Evolutionary conservation across 2,113 vertebrate species (phyloP), one percentile per base, ranked within the genome.

Genomic region (Delphinus delphis): DNA sequence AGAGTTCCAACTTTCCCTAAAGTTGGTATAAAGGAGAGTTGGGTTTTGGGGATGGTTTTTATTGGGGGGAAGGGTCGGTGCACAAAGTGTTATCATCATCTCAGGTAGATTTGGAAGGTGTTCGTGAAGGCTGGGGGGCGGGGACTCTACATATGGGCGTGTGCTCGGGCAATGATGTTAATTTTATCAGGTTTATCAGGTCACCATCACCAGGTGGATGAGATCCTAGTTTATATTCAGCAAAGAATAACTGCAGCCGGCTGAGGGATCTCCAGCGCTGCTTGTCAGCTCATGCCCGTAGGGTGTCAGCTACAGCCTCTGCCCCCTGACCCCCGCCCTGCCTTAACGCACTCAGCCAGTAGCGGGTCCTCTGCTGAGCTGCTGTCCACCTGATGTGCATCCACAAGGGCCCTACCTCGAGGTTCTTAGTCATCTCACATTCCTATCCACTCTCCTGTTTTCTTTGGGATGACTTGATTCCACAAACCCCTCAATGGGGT

Each of bases 61-160:
- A 23, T 2, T 12, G 26, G 6, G 31, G 21, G 44, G n/a, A 15
- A 12, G 10, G n/a, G 21, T 31, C 44, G 26, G 41, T 31, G 38
- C 44, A 25, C 73, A 15, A 50, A 60, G 23, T 62, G 31, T 58
- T 6, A 15, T 6, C 3, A 33, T 1, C 9, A 1, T 11, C 2
- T 8, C 14, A 1, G 2, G 0, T 5, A 4, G 10, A n/a, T 2
- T 23, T 0, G 2, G 21, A 55, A 55, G 10, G 15, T 21, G 14
- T 5, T 13, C 4, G 2, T 6, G 23, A 21, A 12, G 8, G 20
- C 9, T 9, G 3, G 14, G 21, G 14, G 79, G 31, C 0, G 20
- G 5, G 5, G 31, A 44, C 0, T 17, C 47, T 33, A 1, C 18
- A 2, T 15, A 14, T 14, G 53, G 11, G 44, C 10, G 11, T 0